phyloP scores from a whole-genome alignment of 2,888 invertebrate genomes.

The Elegia similella region DNA sequence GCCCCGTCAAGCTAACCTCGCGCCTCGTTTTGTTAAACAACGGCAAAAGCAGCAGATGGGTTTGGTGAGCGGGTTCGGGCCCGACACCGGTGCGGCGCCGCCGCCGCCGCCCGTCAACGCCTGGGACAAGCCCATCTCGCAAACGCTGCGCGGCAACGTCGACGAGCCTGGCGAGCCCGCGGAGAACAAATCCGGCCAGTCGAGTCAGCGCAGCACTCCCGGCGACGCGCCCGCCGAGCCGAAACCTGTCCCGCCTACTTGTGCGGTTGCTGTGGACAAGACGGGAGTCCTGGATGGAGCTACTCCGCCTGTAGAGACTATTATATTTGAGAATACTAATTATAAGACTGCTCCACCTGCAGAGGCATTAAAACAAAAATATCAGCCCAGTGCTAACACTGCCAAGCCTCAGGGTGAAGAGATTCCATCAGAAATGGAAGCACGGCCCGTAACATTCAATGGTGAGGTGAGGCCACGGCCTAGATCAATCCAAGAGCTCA shows the following conservation, averaged over 20 bases:
- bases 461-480: constrained; percentile 70
- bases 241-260: constrained; percentile 48
- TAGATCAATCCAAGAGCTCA: constrained; percentile 71
- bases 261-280: constrained; percentile 68
- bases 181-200: constrained; percentile 64
- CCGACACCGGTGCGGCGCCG: constrained; percentile 80
- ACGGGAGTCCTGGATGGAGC: constrained; percentile 85
- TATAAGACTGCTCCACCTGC: constrained; percentile 89
- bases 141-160: constrained; percentile 83
- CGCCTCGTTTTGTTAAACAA: constrained; percentile 90
- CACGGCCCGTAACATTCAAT: constrained; percentile 59
- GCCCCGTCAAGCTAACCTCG: constrained; percentile 84
- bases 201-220: constrained; percentile 72
- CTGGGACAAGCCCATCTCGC: constrained; percentile 92
- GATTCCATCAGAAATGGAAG: constrained; percentile 75
- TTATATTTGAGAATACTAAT: constrained; percentile 96
- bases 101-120: constrained; percentile 90
- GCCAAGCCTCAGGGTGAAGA: constrained; percentile 76
- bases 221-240: constrained; percentile 58
- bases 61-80: constrained; percentile 62
- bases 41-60: constrained; percentile 81
- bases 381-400: constrained; percentile 65
- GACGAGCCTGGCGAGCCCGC: constrained; percentile 55
- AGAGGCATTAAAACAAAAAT: constrained; percentile 84
- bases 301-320: constrained; percentile 91